These are phyloP conservation scores for Hyperoplus lanceolatus DNA, from an alignment of 2,797 vertebrate species.

Conservation along the genomic window DNA sequence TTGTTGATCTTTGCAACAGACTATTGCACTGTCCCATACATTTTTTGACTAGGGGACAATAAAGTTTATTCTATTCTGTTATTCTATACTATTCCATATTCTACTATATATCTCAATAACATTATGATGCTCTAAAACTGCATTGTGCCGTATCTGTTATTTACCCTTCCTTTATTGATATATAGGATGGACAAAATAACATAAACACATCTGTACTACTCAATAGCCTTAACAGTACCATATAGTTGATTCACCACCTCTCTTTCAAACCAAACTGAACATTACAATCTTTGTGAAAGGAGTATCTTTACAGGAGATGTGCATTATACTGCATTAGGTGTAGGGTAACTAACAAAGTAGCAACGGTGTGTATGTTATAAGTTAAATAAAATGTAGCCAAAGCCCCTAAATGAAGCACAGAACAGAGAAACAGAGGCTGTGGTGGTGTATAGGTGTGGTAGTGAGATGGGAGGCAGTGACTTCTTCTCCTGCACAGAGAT, in stretches of 20 bases:
- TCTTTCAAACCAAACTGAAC: background rate
- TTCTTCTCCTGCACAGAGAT: slow-evolving; percentile 22
- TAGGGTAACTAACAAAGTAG: background rate
- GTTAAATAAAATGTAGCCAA: background rate
- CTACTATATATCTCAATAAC: too few species aligned
- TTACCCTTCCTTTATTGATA: background rate
- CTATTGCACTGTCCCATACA: too few species aligned
- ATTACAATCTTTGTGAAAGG: background rate
- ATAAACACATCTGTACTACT: background rate
- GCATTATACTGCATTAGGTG: background rate
- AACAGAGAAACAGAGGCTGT: background rate
- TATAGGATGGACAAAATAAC: background rate
- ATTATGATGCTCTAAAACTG: too few species aligned
- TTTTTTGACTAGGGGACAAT: too few species aligned
- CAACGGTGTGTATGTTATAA: background rate
- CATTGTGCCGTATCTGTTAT: background rate
- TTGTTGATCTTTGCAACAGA: too few species aligned
- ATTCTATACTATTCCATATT: too few species aligned
- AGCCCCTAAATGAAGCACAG: too few species aligned
- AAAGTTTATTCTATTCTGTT: too few species aligned
- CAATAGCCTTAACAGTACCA: too few species aligned
- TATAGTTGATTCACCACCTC: background rate
- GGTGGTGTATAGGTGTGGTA: background rate
- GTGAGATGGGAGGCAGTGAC: slow-evolving; percentile 4
- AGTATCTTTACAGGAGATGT: background rate